These are phyloP conservation scores for Drosophila prostipennis DNA, from an alignment of 2,888 invertebrate genomes.

Conservation along the genomic window DNA sequence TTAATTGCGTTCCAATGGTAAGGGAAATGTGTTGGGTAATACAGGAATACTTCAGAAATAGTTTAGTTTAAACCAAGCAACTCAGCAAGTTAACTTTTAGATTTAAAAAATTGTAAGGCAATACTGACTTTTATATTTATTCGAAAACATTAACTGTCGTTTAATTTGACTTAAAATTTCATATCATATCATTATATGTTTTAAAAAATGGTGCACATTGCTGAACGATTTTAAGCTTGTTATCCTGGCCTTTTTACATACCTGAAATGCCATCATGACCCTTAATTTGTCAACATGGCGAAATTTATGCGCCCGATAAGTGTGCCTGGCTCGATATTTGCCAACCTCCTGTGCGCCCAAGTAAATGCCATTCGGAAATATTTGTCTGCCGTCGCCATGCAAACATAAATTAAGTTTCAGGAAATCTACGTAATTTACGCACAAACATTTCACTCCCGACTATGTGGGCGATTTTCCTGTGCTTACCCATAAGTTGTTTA, in stretches of 20 bases:
- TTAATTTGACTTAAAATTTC: no score
- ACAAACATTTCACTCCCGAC: conserved; percentile 39
- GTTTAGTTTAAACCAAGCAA: no score
- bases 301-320: conserved; percentile 69
- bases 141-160: no score
- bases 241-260: conserved; percentile 6
- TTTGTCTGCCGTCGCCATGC: conserved; percentile 8
- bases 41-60: no score
- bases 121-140: no score
- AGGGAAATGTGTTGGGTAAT: no score
- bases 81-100: no score
- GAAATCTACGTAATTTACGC: conserved; percentile 67
- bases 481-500: conserved; percentile 54
- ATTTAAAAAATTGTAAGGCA: no score
- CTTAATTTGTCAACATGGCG: conserved; percentile 57
- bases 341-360: conserved; percentile 13
- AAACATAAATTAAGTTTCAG: conserved; percentile 61
- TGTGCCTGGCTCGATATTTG: conserved; percentile 26
- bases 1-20: no score
- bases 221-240: not conserved
- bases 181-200: no score
- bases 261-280: conserved; percentile 39
- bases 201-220: no score
- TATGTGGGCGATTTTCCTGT: conserved; percentile 44
- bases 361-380: conserved; percentile 14